Conservation (phyloP, 2,888 invertebrate genomes). For the Lacanobia oleracea region DNA sequence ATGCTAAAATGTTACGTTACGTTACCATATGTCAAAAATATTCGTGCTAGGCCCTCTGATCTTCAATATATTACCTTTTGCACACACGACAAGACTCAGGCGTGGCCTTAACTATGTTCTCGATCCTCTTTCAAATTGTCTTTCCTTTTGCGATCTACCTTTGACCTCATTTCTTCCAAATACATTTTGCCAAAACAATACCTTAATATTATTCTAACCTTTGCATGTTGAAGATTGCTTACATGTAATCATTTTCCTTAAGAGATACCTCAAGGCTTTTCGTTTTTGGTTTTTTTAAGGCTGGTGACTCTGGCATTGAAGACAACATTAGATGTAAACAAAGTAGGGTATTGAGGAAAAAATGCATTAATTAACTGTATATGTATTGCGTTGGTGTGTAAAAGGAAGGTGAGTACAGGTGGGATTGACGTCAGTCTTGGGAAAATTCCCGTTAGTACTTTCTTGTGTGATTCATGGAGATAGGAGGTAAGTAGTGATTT, state of each 20-base stretch:
- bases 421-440: not conserved
- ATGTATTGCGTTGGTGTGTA: not conserved
- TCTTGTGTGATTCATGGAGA: constrained; percentile 1
- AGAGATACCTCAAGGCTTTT: constrained; percentile 27
- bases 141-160: not conserved
- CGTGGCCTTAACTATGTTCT: not conserved
- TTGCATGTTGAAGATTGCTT: not conserved
- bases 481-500: not conserved
- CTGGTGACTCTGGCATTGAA: not conserved
- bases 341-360: constrained; percentile 11
- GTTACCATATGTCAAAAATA: no score
- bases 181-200: constrained; percentile 36
- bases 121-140: not conserved
- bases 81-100: not conserved
- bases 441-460: not conserved
- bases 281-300: constrained; percentile 6
- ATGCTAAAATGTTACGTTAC: no score
- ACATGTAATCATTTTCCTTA: constrained; percentile 34
- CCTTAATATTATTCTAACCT: constrained; percentile 13
- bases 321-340: not conserved
- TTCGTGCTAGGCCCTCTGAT: no score
- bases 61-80: not conserved
- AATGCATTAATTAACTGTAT: not conserved
- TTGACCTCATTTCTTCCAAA: constrained; percentile 26
- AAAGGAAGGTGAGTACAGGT: not conserved